A percentile compares a stretch with the other conserved stretches of the same genome.
phyloP scores from a whole-genome alignment of 2,113 vertebrate species.

The Chauna torquata region DNA sequence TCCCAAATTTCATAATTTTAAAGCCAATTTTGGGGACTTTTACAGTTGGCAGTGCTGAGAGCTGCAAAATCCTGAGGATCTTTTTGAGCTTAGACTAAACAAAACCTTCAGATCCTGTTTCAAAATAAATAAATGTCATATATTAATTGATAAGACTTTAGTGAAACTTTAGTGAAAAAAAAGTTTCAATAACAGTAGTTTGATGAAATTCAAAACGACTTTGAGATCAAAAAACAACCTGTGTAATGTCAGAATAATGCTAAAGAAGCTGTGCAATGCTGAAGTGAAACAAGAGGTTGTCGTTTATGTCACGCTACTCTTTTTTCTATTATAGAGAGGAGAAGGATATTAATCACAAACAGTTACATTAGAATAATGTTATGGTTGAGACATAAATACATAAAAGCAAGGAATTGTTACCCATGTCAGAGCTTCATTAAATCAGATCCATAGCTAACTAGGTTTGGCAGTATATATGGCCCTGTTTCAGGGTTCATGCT shows the following conservation, averaged over 20 bases:
- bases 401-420: slow-evolving; percentile 22
- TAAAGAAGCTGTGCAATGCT: not conserved
- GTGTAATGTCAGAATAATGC: not conserved
- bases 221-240: not conserved
- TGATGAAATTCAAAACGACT: not conserved
- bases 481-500: rapidly evolving
- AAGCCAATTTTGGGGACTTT: slow-evolving; percentile 17
- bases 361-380: slow-evolving; percentile 68
- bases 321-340: not conserved
- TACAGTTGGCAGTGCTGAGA: not conserved
- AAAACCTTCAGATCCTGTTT: not conserved
- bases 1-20: slow-evolving; percentile 10
- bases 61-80: slow-evolving; percentile 2
- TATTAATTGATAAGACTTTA: not conserved
- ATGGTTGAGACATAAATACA: slow-evolving; percentile 46
- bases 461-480: not conserved
- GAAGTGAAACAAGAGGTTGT: not conserved
- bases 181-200: not conserved
- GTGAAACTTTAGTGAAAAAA: not conserved
- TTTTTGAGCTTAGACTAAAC: slow-evolving; percentile 10
- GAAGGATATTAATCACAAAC: slow-evolving; percentile 51
- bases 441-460: not conserved
- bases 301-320: not conserved
- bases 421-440: not conserved
- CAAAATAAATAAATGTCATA: not conserved